Conservation (phyloP, 2,888 invertebrate species). For the Lasioglossum calceatum region DNA sequence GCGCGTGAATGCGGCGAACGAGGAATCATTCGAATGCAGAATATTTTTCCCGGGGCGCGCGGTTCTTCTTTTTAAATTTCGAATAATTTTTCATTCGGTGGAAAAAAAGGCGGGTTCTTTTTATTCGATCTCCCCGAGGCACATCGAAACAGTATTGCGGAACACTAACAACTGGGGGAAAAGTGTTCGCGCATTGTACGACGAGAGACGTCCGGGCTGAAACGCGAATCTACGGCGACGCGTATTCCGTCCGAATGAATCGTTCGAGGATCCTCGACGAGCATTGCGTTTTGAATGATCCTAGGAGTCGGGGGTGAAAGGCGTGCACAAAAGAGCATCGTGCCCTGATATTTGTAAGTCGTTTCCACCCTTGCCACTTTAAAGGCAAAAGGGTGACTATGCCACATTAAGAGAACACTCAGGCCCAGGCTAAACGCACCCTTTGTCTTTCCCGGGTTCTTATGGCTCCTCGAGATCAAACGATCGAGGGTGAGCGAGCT, state of each 20-base stretch:
- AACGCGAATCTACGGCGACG: slow-evolving; percentile 41
- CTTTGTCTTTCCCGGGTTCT: slow-evolving; percentile 66
- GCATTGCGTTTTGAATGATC: slow-evolving; percentile 61
- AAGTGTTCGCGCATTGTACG: slow-evolving; percentile 32
- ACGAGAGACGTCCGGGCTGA: slow-evolving; percentile 4
- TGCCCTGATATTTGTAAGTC: slow-evolving; percentile 67
- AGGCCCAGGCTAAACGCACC: slow-evolving; percentile 65
- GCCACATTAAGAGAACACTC: slow-evolving; percentile 69
- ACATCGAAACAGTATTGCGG: neutral
- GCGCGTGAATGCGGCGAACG: neutral
- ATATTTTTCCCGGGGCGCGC: neutral
- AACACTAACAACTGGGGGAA: slow-evolving; percentile 17
- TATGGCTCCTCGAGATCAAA: slow-evolving; percentile 63
- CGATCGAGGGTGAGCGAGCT: slow-evolving; percentile 52
- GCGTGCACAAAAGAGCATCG: slow-evolving; percentile 67
- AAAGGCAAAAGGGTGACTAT: slow-evolving; percentile 60
- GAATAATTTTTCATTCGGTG: neutral
- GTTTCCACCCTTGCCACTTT: slow-evolving; percentile 60
- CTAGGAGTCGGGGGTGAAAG: slow-evolving; percentile 39
- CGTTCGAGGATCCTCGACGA: slow-evolving; percentile 46
- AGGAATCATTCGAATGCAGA: neutral
- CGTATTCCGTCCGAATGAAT: slow-evolving; percentile 39
- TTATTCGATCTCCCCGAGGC: neutral
- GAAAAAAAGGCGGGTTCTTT: neutral
- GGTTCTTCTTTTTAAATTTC: neutral